Evolutionary conservation across 1,140 invertebrate species (phyloP).

Genomic region (Lerema accius): DNA sequence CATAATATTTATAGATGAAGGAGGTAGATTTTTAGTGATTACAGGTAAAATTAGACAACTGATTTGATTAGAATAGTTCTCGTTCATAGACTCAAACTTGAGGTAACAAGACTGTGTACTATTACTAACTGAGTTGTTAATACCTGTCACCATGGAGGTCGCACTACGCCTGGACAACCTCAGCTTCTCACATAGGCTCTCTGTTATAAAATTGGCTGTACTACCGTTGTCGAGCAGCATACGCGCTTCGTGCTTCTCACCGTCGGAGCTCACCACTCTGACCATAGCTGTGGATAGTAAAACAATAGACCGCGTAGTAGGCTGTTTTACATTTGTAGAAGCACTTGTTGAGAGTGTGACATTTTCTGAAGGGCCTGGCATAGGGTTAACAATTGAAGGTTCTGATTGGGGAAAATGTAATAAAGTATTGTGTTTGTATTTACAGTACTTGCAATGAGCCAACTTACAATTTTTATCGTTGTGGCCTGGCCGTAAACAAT

Average conservation of each 20-base stretch:
- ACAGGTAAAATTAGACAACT: constrained; percentile 13
- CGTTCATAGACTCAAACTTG: constrained; percentile 32
- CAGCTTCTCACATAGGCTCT: constrained; percentile 13
- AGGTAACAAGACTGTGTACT: constrained; percentile 40
- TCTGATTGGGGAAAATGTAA: constrained; percentile 30
- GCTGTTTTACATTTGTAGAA: constrained; percentile 6
- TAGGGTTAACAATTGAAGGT: constrained; percentile 2
- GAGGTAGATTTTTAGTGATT: constrained; percentile 13
- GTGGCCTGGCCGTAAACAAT: constrained; percentile 42
- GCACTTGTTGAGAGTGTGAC: constrained; percentile 9
- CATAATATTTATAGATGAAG: constrained; percentile 8
- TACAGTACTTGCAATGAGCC: constrained; percentile 42
- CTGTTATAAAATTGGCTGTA: constrained; percentile 38
- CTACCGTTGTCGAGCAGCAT: constrained; percentile 31
- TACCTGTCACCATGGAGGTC: constrained; percentile 31
- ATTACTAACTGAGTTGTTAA: constrained; percentile 34
- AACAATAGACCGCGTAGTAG: constrained; percentile 23
- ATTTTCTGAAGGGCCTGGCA: constrained; percentile 8
- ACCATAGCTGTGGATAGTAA: constrained; percentile 26
- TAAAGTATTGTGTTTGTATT: constrained; percentile 36
- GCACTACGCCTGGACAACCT: constrained; percentile 10
- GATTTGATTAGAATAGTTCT: constrained; percentile 20
- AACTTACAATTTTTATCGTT: constrained; percentile 31
- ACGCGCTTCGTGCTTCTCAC: constrained; percentile 10
- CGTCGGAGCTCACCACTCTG: constrained; percentile 10